Conservation (phyloP, 2,113 vertebrate species). For the Seriola quinqueradiata region DNA sequence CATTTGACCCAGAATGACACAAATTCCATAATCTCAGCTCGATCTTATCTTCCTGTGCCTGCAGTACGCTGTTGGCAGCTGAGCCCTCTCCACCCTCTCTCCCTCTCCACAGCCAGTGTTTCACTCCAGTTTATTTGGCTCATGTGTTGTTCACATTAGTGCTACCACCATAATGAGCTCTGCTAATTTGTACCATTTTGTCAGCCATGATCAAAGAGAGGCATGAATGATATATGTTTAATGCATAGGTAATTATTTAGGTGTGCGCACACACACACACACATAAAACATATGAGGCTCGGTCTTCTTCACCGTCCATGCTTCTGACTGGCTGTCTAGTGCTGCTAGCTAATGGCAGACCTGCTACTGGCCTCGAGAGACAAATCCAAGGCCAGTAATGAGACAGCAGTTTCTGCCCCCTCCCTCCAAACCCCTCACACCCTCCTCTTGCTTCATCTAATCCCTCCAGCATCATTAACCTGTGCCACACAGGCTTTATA, state of each 20-base stretch:
- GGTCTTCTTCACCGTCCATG: slow-evolving; percentile 39
- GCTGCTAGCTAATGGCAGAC: slow-evolving; percentile 64
- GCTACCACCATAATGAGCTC: slow-evolving; percentile 47
- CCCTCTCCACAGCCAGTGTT: slow-evolving; percentile 14
- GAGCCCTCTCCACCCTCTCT: slow-evolving; percentile 12
- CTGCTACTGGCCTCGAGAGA: slow-evolving; percentile 72
- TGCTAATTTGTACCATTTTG: slow-evolving; percentile 73
- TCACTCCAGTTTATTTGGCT: slow-evolving; percentile 63
- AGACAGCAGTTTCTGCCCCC: slow-evolving; percentile 65
- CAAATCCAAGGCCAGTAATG: slow-evolving; percentile 75
- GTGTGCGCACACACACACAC: background rate
- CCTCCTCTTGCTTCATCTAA: slow-evolving; percentile 55
- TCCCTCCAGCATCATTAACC: slow-evolving; percentile 79
- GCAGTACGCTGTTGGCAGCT: slow-evolving; percentile 60
- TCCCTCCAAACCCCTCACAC: slow-evolving; percentile 38
- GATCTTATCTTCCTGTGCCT: slow-evolving; percentile 63
- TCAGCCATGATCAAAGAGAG: slow-evolving; percentile 58
- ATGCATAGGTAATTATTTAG: slow-evolving; percentile 44
- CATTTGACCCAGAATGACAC: slow-evolving; percentile 68
- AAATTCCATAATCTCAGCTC: slow-evolving; percentile 63
- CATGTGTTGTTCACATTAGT: slow-evolving; percentile 58
- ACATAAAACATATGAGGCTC: slow-evolving; percentile 22
- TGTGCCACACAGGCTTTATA: slow-evolving; percentile 68
- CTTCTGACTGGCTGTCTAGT: slow-evolving; percentile 45
- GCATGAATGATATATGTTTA: slow-evolving; percentile 48